Evolutionary conservation across 2,113 vertebrate species (phyloP).

Genomic region (Archilochus colubris): DNA sequence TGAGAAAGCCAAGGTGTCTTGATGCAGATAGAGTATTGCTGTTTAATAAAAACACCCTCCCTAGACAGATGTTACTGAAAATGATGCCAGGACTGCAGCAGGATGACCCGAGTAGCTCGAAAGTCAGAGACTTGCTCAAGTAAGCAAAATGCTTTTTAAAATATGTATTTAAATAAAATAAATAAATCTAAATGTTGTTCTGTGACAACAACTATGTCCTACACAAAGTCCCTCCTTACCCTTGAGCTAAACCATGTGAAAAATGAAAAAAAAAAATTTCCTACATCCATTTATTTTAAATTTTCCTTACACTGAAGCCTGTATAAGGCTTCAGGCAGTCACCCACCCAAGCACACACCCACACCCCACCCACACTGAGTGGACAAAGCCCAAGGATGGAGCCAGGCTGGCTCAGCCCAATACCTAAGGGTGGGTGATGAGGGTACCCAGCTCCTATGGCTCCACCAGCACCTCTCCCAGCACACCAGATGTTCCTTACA

Average conservation of each 20-base stretch:
- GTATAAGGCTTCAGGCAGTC: neutral
- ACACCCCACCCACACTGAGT: fast-evolving
- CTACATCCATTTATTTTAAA: neutral
- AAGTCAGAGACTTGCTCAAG: neutral
- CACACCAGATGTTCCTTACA: neutral
- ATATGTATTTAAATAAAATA: neutral
- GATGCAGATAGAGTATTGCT: neutral
- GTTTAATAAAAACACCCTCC: neutral
- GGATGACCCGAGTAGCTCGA: neutral
- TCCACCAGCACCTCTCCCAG: neutral
- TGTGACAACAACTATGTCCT: neutral
- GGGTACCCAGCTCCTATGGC: neutral
- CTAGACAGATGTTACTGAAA: neutral
- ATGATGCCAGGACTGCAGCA: neutral
- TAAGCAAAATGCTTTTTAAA: neutral
- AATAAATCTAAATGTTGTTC: neutral
- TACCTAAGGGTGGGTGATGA: neutral
- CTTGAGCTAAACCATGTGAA: neutral
- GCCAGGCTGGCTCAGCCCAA: neutral
- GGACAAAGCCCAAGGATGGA: neutral
- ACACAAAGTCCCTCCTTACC: neutral
- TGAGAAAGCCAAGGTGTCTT: neutral
- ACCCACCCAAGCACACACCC: neutral
- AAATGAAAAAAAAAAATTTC: neutral
- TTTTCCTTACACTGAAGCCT: neutral